Conservation (phyloP, 37 sponge, comb jelly and placozoan species). For the Oopsacas minuta region DNA sequence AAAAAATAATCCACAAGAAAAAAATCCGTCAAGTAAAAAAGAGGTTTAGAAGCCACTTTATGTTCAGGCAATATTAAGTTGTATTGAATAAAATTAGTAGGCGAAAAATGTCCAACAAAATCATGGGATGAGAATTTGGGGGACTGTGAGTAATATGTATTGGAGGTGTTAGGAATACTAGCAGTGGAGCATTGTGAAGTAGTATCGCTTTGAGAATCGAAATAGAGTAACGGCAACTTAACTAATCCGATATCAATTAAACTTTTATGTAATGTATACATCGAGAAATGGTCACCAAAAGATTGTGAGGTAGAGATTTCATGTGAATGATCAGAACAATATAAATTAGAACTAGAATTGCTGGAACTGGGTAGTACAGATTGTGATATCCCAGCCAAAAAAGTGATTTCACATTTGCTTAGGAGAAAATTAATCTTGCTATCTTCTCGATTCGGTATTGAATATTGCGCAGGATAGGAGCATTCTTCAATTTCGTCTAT, state of each 20-base stretch:
- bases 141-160: too few relatives aligned
- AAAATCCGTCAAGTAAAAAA: too few relatives aligned
- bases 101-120: too few relatives aligned
- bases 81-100: too few relatives aligned
- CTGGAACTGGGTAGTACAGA: neutral
- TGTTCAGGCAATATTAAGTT: too few relatives aligned
- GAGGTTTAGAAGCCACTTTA: too few relatives aligned
- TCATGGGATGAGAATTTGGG: too few relatives aligned
- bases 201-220: neutral
- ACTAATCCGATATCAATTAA: neutral
- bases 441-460: neutral
- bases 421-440: neutral
- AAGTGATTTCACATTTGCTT: neutral
- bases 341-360: neutral
- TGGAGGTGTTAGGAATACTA: too few relatives aligned
- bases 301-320: neutral
- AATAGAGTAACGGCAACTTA: neutral
- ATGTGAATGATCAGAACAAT: neutral
- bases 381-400: neutral
- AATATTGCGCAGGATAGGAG: neutral
- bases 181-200: neutral
- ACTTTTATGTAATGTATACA: neutral
- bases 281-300: neutral
- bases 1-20: too few relatives aligned
- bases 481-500: neutral